These are phyloP conservation scores for Hemistola chrysoprasaria DNA, from an alignment of 2,888 invertebrate genomes.

Conservation along the genomic window DNA sequence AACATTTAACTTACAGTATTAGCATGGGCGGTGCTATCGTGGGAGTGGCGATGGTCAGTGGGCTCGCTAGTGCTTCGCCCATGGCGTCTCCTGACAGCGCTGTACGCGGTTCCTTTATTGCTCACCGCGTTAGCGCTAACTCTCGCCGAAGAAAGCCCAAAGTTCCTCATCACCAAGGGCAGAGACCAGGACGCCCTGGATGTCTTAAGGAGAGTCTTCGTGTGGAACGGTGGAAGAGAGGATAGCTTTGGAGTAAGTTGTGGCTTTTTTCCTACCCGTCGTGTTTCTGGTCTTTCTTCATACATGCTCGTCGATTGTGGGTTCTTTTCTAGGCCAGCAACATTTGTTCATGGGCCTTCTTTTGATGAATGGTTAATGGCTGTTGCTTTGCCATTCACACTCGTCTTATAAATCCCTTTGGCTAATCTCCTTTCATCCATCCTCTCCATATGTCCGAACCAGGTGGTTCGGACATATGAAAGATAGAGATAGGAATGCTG, in stretches of 20 bases:
- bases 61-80: conserved; percentile 78
- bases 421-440: too few relatives aligned
- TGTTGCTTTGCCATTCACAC: too few relatives aligned
- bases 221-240: conserved; percentile 50
- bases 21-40: conserved; percentile 86
- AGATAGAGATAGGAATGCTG: too few relatives aligned
- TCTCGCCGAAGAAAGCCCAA: conserved; percentile 88
- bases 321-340: too few relatives aligned
- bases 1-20: conserved; percentile 72
- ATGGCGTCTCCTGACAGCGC: conserved; percentile 87
- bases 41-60: conserved; percentile 53
- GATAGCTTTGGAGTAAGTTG: conserved; percentile 57
- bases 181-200: conserved; percentile 81
- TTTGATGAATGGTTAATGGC: too few relatives aligned
- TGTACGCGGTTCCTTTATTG: conserved; percentile 84
- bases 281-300: too few relatives aligned
- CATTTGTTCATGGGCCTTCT: too few relatives aligned
- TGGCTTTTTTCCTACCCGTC: too few relatives aligned
- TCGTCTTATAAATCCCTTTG: too few relatives aligned
- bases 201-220: conserved; percentile 54
- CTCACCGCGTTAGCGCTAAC: conserved; percentile 51
- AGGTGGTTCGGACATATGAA: too few relatives aligned
- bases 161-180: conserved; percentile 86
- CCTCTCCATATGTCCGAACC: too few relatives aligned
- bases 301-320: too few relatives aligned